A percentile compares a stretch with the other conserved stretches of the same genome.
Conservation (phyloP, 2,888 invertebrate species). For the Oligia strigilis region DNA sequence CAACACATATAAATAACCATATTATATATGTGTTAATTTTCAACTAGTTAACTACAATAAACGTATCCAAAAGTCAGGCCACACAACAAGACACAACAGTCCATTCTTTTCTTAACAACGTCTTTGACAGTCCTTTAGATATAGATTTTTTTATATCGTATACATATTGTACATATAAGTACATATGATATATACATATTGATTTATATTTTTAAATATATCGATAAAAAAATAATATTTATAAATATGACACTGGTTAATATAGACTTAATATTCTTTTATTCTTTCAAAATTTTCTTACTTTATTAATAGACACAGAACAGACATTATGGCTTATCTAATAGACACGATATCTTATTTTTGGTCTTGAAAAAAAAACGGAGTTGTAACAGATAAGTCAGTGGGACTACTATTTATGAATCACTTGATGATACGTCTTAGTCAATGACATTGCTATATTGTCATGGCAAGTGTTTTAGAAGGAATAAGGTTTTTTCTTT, state of each 20-base stretch:
- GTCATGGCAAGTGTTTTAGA: slow-evolving; percentile 1
- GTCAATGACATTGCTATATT: background rate
- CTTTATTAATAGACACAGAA: background rate
- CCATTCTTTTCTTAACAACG: slow-evolving; percentile 7
- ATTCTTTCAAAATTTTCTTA: no score
- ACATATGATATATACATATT: background rate
- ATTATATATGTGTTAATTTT: background rate
- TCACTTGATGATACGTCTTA: background rate
- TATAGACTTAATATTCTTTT: background rate
- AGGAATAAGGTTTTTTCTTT: background rate
- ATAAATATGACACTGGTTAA: background rate
- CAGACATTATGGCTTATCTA: background rate
- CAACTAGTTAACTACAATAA: background rate
- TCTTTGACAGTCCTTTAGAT: slow-evolving; percentile 1
- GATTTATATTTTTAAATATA: background rate
- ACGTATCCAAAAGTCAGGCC: slow-evolving; percentile 19
- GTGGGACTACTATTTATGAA: no score
- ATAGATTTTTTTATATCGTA: background rate
- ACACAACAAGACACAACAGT: slow-evolving; percentile 20
- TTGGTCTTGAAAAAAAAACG: background rate
- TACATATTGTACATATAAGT: background rate
- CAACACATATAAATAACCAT: background rate
- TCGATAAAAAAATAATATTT: background rate
- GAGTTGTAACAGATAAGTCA: background rate
- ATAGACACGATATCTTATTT: background rate